phyloP scores from a whole-genome alignment of 1,140 invertebrate genomes.

The Glossosoma conforme region DNA sequence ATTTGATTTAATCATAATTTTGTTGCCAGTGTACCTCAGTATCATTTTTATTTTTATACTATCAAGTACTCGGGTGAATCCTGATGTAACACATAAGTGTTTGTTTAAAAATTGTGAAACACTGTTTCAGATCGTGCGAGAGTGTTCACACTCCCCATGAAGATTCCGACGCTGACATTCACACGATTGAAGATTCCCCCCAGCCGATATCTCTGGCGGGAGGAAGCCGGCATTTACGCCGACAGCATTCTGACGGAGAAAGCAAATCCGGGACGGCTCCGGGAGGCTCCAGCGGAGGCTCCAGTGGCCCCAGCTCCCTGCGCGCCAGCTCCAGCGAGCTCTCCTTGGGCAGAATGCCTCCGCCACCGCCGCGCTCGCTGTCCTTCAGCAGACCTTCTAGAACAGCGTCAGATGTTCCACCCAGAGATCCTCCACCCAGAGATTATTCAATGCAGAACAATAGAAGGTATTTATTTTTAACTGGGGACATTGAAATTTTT shows the following conservation, averaged over 20 bases:
- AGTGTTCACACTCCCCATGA: slow-evolving; percentile 23
- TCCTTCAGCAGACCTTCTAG: slow-evolving; percentile 43
- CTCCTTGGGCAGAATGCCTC: slow-evolving; percentile 39
- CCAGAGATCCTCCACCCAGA: neutral
- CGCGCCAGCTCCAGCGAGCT: slow-evolving; percentile 43
- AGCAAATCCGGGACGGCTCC: slow-evolving; percentile 7
- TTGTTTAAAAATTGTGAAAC: no score
- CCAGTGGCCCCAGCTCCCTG: slow-evolving; percentile 2
- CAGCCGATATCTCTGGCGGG: neutral
- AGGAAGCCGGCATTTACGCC: slow-evolving; percentile 14
- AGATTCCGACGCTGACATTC: slow-evolving; percentile 22
- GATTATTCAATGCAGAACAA: slow-evolving; percentile 20
- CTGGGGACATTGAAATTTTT: no score
- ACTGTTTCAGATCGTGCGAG: slow-evolving; percentile 26
- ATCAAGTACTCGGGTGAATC: no score
- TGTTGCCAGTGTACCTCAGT: no score
- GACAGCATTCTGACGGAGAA: slow-evolving; percentile 28
- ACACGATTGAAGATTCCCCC: slow-evolving; percentile 18
- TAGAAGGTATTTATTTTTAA: slow-evolving; percentile 18
- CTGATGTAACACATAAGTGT: no score
- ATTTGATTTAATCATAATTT: no score
- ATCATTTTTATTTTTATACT: no score
- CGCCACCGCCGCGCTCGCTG: slow-evolving; percentile 43
- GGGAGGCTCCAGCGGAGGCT: neutral
- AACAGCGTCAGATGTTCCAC: slow-evolving; percentile 7